Evolutionary conservation across 2,797 vertebrate species (phyloP), one percentile per base, ranked within the genome.

Genomic region (Urophycis tenuis): DNA sequence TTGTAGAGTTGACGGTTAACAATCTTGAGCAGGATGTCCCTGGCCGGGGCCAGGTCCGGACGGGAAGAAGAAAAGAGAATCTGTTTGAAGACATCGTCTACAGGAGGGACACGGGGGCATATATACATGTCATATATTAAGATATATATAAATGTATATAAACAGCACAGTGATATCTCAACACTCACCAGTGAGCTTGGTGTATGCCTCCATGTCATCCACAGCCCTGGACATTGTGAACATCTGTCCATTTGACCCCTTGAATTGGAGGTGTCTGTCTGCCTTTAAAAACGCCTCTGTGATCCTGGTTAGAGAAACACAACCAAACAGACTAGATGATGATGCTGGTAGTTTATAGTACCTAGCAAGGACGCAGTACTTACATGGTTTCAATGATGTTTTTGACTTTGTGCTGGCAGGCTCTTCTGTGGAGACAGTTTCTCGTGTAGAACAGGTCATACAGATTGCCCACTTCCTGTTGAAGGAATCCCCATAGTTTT

Each of bases 401-500:
- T 80, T 92, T 88, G 76, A 97, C 92, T 92, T 94, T 97, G 90
- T 99, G 97, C 79, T 99, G 96, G 85, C 97, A 99, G 0, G 97
- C 97, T 88, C 94, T 93, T 32, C 95, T 94, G 83, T 99, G 97
- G 77, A 99, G 93, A 78, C 87, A 93, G 87, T 95, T 95, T 73
- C 97, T 94, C 0, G 94, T 97, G 84, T 99, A 93, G 90, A 99
- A 99, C 96, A 99, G 93, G 85, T 98, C 96, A 0, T 99, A 99
- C 34, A 99, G 80, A 87, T 98, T 96, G 2, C 90, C 95, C 84
- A 94, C 95, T 80, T 99, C 97, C 97, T 99, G 89, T 77, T 86
- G 53, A 34, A 85, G 86, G 77, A 78, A 77, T 29, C 19, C 0
- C 36, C 0, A 1, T 1, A 5, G 71, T 53, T 83, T 30, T 80